Conservation (phyloP, 2,113 vertebrate genomes). For the Cynopterus brachyotis region DNA sequence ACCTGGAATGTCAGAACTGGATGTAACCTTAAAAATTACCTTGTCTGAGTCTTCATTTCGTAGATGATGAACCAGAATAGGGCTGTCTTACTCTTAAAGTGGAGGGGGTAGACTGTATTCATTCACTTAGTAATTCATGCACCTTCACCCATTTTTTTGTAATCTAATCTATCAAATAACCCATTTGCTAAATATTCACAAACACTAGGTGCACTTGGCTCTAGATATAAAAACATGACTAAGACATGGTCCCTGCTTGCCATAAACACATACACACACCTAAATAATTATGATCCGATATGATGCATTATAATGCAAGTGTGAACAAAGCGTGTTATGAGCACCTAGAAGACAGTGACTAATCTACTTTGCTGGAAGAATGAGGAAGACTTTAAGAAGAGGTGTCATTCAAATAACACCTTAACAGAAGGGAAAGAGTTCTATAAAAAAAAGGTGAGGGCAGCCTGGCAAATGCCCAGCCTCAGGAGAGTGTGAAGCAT, state of each 20-base stretch:
- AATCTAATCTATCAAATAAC: neutral
- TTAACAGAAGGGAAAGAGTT: neutral
- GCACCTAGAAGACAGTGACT: neutral
- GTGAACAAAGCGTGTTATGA: neutral
- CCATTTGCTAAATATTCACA: neutral
- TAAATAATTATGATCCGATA: neutral
- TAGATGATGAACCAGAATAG: neutral
- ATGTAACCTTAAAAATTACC: constrained; percentile 31
- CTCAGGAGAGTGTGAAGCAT: neutral
- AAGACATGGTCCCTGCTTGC: neutral
- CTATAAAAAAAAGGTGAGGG: neutral
- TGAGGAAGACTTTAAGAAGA: neutral
- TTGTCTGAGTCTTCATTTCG: neutral
- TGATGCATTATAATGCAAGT: neutral
- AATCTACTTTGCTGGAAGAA: neutral
- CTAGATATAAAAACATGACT: neutral
- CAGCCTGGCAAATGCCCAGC: neutral
- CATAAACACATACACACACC: neutral
- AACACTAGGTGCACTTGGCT: neutral
- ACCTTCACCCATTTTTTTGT: neutral
- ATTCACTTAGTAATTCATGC: neutral
- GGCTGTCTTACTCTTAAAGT: constrained; percentile 7
- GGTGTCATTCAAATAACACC: neutral
- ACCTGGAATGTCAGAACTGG: neutral
- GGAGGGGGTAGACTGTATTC: neutral